These are phyloP conservation scores for Torymus texanus DNA, from an alignment of 2,888 invertebrate species.

Conservation along the genomic window DNA sequence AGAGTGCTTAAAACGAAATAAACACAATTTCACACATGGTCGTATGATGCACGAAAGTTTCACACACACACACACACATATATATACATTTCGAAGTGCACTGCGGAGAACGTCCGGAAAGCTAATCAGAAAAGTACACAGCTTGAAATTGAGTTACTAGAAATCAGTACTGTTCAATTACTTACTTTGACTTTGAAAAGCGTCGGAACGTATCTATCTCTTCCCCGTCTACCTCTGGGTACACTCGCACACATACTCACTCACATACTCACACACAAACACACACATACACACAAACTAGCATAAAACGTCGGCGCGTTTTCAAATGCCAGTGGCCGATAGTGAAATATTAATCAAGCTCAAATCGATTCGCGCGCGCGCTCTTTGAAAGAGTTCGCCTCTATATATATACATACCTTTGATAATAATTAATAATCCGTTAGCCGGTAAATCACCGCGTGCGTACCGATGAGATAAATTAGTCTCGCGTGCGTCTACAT, in stretches of 20 bases:
- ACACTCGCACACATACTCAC: too few species aligned
- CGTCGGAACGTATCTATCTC: not conserved
- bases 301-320: too few species aligned
- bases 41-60: too few species aligned
- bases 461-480: constrained; percentile 2
- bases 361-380: not conserved
- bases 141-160: not conserved
- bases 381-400: not conserved
- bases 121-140: not conserved
- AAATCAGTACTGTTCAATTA: not conserved
- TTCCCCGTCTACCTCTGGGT: not conserved
- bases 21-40: too few species aligned
- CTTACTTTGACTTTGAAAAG: not conserved
- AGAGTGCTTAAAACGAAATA: not conserved
- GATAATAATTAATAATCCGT: constrained; percentile 44
- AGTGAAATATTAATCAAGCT: constrained; percentile 2
- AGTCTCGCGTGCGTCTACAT: not conserved
- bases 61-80: too few species aligned
- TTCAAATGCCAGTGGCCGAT: not conserved
- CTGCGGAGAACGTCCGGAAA: too few species aligned
- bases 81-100: too few species aligned
- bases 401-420: not conserved
- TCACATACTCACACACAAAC: too few species aligned
- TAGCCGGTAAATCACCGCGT: constrained; percentile 30
- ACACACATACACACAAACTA: too few species aligned